These are phyloP conservation scores for Malacoraja senta DNA, from an alignment of 2,797 vertebrate species.

Conservation along the genomic window DNA sequence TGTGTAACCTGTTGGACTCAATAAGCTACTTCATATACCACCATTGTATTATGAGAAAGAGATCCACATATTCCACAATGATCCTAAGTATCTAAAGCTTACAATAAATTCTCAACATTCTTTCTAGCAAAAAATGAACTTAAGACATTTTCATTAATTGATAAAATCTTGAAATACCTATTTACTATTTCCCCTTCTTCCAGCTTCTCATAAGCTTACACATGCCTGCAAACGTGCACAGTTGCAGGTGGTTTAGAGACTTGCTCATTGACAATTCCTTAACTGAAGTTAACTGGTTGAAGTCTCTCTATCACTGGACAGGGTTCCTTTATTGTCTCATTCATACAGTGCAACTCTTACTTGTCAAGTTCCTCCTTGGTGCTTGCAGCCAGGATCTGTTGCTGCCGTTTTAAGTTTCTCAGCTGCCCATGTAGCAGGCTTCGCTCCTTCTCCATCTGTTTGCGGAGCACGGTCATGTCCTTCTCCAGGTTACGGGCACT, in stretches of 20 bases:
- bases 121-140: not conserved
- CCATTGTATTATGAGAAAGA: not conserved
- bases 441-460: constrained; percentile 56
- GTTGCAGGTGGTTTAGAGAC: too few species aligned
- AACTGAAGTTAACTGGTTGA: not conserved
- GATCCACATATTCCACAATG: not conserved
- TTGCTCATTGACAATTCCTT: not conserved
- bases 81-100: not conserved
- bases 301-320: not conserved
- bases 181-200: not conserved
- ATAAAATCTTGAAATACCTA: not conserved
- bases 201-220: not conserved
- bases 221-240: not conserved
- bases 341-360: not conserved
- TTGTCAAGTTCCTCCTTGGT: constrained; percentile 25
- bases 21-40: not conserved
- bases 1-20: not conserved
- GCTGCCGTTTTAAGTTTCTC: constrained; percentile 8
- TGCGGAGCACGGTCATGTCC: constrained; percentile 60
- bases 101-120: not conserved
- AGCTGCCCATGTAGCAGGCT: constrained; percentile 54
- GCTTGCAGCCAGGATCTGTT: not conserved
- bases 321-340: not conserved
- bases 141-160: not conserved
- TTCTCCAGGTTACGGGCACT: constrained; percentile 62